Percentiles rank a stretch among this genome's conserved stretches.
phyloP scores from a whole-genome alignment of 2,797 vertebrate species.

The Crocodylus rhombifer region DNA sequence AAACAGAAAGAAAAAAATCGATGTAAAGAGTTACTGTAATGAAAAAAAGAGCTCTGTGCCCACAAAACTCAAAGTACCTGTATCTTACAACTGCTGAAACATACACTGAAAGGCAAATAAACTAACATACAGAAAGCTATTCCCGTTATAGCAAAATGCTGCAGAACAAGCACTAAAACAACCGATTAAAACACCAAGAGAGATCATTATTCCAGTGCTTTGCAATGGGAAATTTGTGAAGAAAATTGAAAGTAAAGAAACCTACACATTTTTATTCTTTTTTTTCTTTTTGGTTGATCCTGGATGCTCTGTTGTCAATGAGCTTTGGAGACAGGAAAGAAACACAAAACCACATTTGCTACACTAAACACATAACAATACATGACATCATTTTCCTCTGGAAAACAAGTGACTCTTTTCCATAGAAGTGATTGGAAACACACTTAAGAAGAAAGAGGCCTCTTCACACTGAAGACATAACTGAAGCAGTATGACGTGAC shows the following conservation, averaged over 20 bases:
- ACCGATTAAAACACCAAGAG: background rate
- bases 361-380: background rate
- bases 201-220: background rate
- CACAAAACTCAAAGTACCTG: background rate
- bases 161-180: background rate
- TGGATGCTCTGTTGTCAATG: background rate
- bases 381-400: slow-evolving; percentile 4
- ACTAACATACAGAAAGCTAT: background rate
- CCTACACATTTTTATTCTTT: background rate
- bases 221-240: background rate
- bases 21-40: background rate
- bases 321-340: background rate
- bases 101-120: background rate
- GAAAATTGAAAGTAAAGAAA: background rate
- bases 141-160: background rate
- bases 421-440: slow-evolving; percentile 59
- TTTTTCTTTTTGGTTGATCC: background rate
- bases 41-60: fast-evolving
- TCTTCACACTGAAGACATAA: slow-evolving; percentile 60
- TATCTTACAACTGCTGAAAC: background rate
- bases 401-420: slow-evolving; percentile 38
- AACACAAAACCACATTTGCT: background rate
- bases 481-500: slow-evolving; percentile 72
- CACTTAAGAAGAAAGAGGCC: slow-evolving; percentile 43
- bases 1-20: background rate